phyloP scores from a whole-genome alignment of 1,140 invertebrate species.

The Saccostrea cuccullata region DNA sequence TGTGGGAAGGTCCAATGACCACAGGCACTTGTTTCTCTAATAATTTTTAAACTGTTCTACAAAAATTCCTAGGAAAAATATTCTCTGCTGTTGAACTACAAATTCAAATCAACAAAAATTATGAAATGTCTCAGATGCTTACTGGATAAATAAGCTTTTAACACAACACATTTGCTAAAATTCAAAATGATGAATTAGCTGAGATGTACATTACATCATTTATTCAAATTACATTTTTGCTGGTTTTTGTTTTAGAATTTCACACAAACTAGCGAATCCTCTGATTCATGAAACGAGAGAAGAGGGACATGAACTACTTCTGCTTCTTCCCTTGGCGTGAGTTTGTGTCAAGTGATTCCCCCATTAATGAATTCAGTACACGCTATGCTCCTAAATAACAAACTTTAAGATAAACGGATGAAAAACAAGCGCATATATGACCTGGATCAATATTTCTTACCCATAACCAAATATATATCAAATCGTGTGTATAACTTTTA shows the following conservation, averaged over 20 bases:
- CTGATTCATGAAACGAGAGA: slow-evolving; percentile 13
- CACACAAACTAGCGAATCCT: not conserved
- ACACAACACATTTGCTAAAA: no score
- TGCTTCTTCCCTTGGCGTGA: not conserved
- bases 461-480: no score
- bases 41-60: no score
- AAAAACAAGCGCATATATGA: not conserved
- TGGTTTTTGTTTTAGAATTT: not conserved
- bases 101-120: no score
- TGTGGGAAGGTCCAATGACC: no score
- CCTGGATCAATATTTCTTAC: no score
- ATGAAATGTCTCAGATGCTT: no score
- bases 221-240: not conserved
- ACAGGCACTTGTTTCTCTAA: no score
- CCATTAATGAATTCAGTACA: not conserved
- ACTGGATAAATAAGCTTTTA: no score
- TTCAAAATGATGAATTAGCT: not conserved
- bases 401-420: not conserved
- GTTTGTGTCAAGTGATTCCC: not conserved
- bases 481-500: not conserved
- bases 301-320: not conserved
- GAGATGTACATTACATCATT: not conserved
- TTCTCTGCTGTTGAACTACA: no score
- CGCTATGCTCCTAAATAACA: not conserved
- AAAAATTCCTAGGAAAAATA: no score